Evolutionary conservation across 2,888 invertebrate species (phyloP).

Genomic region (Orchesella flavescens): DNA sequence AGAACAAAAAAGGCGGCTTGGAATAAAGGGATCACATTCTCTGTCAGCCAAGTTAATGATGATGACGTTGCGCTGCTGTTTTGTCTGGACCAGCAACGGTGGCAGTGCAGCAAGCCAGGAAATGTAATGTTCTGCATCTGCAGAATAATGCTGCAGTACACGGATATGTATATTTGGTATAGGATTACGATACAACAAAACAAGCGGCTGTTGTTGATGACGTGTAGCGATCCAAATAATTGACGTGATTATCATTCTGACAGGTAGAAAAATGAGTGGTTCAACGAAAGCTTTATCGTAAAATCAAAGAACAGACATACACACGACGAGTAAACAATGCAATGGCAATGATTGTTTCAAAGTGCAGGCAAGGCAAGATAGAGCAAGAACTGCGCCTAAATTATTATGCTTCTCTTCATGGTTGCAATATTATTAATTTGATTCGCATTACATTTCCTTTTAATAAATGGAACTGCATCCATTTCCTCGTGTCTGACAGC

Average conservation of each 20-base stretch:
- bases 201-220: slow-evolving; percentile 29
- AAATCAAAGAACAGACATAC: slow-evolving; percentile 55
- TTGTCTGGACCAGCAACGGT: slow-evolving; percentile 19
- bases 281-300: slow-evolving; percentile 69
- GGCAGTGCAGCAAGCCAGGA: no score
- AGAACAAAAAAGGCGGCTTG: slow-evolving; percentile 47
- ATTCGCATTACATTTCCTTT: slow-evolving; percentile 33
- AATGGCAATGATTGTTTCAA: slow-evolving; percentile 66
- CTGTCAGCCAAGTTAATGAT: slow-evolving; percentile 58
- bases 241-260: slow-evolving; percentile 71
- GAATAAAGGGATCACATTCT: slow-evolving; percentile 45
- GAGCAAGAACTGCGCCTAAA: background rate
- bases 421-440: slow-evolving; percentile 35
- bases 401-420: background rate
- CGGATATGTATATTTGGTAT: background rate
- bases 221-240: slow-evolving; percentile 65
- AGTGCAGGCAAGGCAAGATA: background rate
- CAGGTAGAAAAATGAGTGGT: slow-evolving; percentile 70
- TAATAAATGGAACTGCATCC: slow-evolving; percentile 51
- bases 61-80: slow-evolving; percentile 47
- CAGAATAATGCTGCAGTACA: background rate
- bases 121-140: no score
- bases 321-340: slow-evolving; percentile 65
- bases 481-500: slow-evolving; percentile 36
- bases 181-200: background rate